These are phyloP conservation scores for Polia nebulosa DNA, from an alignment of 2,888 invertebrate species.

Conservation along the genomic window DNA sequence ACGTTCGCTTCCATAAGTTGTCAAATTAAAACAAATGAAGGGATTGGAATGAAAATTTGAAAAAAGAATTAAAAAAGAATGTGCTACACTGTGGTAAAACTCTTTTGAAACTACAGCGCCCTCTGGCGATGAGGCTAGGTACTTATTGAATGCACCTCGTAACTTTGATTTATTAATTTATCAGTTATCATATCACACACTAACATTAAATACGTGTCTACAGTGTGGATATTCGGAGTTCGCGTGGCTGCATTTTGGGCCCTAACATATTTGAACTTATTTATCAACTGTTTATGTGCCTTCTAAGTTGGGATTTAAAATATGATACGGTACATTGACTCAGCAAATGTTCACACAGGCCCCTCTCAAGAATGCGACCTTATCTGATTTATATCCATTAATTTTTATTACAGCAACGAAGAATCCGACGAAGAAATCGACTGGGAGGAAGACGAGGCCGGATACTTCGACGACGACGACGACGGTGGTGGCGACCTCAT, in stretches of 20 bases:
- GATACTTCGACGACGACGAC: constrained; percentile 82
- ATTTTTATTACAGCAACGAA: constrained; percentile 38
- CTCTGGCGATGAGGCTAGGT: too few species aligned
- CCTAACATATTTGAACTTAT: neutral
- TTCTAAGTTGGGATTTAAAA: too few species aligned
- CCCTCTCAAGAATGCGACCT: neutral
- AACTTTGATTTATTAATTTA: too few species aligned
- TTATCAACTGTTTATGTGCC: neutral
- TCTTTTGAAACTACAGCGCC: too few species aligned
- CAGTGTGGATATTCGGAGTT: neutral
- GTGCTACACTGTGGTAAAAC: too few species aligned
- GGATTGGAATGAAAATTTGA: too few species aligned
- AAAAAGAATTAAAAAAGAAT: too few species aligned
- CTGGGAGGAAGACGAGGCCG: constrained; percentile 80
- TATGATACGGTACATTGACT: neutral
- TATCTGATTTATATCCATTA: neutral
- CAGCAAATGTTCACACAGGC: neutral
- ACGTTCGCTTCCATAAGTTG: too few species aligned
- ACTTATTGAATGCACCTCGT: too few species aligned
- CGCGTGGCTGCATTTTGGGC: neutral
- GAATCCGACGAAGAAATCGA: constrained; percentile 80
- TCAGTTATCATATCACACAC: neutral
- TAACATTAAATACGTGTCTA: neutral
- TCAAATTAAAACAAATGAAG: too few species aligned
- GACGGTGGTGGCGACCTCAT: constrained; percentile 81